Percentiles rank a stretch among this genome's conserved stretches.
Conservation (phyloP, 64 coral and sea anemone species). For the Actinia equina region DNA sequence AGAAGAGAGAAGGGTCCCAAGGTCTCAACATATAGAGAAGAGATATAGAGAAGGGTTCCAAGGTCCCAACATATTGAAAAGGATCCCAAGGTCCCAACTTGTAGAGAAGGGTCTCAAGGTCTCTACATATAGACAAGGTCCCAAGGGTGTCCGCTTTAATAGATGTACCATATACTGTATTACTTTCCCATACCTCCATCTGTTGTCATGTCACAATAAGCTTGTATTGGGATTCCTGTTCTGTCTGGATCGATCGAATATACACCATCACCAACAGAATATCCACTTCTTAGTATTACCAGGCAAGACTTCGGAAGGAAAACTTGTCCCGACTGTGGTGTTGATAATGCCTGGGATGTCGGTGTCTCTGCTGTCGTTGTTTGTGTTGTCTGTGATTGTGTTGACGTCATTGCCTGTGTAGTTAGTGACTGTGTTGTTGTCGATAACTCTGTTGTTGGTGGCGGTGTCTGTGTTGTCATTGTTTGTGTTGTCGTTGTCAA, state of each 20-base stretch:
- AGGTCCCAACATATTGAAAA: not conserved
- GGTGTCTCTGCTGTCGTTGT: not conserved
- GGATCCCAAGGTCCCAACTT: too few species aligned
- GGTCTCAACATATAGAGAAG: not conserved
- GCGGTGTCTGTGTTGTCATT: not conserved
- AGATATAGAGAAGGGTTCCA: too few species aligned
- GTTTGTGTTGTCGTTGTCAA: not conserved
- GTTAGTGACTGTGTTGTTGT: not conserved
- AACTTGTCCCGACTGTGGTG: too few species aligned
- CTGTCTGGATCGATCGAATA: not conserved
- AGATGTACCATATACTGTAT: not conserved
- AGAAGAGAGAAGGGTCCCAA: too few species aligned
- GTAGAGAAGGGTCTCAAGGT: not conserved
- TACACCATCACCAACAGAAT: not conserved
- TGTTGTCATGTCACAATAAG: constrained; percentile 16
- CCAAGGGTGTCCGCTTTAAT: too few species aligned
- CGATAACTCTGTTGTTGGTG: not conserved
- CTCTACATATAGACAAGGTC: not conserved
- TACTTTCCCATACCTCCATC: not conserved
- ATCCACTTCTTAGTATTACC: not conserved
- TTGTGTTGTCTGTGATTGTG: not conserved
- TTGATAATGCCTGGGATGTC: too few species aligned
- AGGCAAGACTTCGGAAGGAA: not conserved
- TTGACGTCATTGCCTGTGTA: not conserved
- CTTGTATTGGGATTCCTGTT: not conserved